A percentile compares a stretch with the other conserved stretches of the same genome.
Conservation (phyloP, 2,113 vertebrate species). For the Synodontis membranacea region DNA sequence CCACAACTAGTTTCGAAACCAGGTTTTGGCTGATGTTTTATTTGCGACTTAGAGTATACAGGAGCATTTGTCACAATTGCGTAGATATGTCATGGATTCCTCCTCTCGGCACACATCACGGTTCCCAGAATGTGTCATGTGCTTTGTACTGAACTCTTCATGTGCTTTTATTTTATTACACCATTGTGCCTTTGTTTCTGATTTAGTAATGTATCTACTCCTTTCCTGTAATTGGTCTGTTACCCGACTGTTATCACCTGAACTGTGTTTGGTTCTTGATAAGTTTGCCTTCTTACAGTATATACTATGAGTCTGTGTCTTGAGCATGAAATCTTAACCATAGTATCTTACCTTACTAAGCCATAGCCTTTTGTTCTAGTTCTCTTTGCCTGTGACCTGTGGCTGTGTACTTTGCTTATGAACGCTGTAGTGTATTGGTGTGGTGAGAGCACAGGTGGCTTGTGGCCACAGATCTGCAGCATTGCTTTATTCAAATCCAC, state of each 20-base stretch:
- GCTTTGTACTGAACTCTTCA: neutral
- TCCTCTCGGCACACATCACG: neutral
- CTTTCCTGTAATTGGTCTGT: neutral
- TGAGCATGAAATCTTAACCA: neutral
- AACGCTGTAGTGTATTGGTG: neutral
- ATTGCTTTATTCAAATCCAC: constrained; percentile 54
- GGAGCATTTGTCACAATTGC: neutral
- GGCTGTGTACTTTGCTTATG: neutral
- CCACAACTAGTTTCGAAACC: neutral
- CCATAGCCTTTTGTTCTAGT: neutral
- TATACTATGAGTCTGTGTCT: neutral
- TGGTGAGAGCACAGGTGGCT: neutral
- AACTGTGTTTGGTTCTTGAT: neutral
- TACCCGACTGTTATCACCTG: neutral
- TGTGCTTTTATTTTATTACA: neutral
- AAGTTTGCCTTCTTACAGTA: neutral
- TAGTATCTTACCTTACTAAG: neutral
- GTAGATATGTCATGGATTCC: neutral
- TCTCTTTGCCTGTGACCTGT: neutral
- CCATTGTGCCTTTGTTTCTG: neutral
- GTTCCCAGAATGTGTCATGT: neutral
- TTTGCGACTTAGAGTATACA: neutral
- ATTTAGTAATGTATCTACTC: neutral
- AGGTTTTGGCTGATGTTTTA: neutral
- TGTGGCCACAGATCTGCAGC: constrained; percentile 13